These are phyloP conservation scores for Athalia cordata DNA, from an alignment of 2,888 invertebrate species.

Conservation along the genomic window DNA sequence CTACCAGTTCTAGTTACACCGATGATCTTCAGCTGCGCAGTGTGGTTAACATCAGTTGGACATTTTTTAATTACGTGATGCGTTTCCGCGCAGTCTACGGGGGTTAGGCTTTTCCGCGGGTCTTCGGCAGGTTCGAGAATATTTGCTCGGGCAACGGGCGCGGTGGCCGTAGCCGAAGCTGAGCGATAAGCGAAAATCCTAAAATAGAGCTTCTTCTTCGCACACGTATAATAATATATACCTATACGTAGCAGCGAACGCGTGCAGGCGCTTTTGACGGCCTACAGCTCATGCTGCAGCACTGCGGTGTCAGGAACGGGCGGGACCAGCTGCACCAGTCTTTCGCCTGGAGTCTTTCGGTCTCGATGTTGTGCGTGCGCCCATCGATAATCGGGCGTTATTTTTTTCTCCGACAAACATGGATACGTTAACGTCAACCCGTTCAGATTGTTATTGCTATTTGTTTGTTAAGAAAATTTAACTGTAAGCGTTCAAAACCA, in stretches of 20 bases:
- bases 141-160: not conserved
- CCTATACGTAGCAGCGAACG: too few relatives aligned
- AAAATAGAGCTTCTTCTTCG: conserved; percentile 36
- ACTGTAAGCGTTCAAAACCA: not conserved
- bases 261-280: too few relatives aligned
- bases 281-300: not conserved
- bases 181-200: conserved; percentile 41
- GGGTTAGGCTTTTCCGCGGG: too few relatives aligned
- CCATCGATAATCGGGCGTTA: not conserved
- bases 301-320: not conserved
- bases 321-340: conserved; percentile 36
- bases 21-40: conserved; percentile 1
- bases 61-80: not conserved
- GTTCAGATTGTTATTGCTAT: not conserved
- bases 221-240: not conserved
- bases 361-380: conserved; percentile 18
- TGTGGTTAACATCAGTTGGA: not conserved
- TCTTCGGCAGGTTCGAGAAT: too few relatives aligned
- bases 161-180: not conserved
- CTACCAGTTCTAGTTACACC: conserved; percentile 2
- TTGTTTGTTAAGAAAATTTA: not conserved
- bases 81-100: not conserved
- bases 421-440: not conserved
- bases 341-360: conserved; percentile 29
- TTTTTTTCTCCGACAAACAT: conserved; percentile 1